Evolutionary conservation across 2,113 vertebrate genomes (phyloP).

Genomic region (Gallinago jamesoni): DNA sequence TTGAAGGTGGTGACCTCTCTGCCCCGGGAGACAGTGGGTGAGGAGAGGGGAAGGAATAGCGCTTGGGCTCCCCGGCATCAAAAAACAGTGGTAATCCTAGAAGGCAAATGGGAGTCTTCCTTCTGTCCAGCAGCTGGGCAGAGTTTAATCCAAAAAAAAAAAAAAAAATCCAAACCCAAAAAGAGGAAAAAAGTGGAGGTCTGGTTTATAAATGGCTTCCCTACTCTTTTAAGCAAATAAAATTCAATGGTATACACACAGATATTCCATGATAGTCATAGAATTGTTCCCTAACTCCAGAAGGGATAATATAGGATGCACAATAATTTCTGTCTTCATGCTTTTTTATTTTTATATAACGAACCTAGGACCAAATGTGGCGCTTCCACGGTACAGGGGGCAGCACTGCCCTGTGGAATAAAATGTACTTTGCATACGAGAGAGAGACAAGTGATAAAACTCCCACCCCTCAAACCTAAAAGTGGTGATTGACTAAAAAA

Average conservation of each 20-base stretch:
- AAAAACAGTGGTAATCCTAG: background rate
- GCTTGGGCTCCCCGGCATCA: background rate
- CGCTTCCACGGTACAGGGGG: background rate
- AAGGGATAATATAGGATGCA: background rate
- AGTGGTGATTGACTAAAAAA: background rate
- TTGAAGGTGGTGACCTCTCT: background rate
- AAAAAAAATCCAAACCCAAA: too few species aligned
- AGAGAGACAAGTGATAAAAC: background rate
- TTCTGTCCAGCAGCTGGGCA: background rate
- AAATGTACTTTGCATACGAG: background rate
- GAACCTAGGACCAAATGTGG: background rate
- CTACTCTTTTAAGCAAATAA: background rate
- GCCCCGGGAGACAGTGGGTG: background rate
- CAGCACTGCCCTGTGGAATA: constrained; percentile 4
- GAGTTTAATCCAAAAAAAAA: background rate
- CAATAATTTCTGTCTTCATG: background rate
- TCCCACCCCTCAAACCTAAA: background rate
- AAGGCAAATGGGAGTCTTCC: background rate
- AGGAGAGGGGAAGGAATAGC: background rate
- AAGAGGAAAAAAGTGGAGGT: accelerated
- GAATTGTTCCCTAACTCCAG: background rate
- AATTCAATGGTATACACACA: background rate
- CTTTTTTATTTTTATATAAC: background rate
- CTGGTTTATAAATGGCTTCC: background rate
- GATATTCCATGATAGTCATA: background rate